phyloP scores from a whole-genome alignment of 2,888 invertebrate species.

The Apantesis nais region DNA sequence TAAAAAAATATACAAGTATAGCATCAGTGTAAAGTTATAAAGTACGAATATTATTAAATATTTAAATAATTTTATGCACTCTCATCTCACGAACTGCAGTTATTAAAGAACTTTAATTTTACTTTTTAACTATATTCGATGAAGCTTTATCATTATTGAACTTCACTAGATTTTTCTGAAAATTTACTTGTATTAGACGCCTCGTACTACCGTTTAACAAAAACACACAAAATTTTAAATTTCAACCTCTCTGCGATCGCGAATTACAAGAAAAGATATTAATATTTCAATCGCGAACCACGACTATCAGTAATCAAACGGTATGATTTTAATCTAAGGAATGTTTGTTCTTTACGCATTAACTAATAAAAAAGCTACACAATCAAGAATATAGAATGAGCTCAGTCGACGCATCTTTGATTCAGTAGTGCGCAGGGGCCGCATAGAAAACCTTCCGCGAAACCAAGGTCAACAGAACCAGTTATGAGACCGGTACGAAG shows the following conservation, averaged over 20 bases:
- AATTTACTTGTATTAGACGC: too few species aligned
- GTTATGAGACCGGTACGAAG: slow-evolving; percentile 69
- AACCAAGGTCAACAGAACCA: slow-evolving; percentile 74
- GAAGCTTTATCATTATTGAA: too few species aligned
- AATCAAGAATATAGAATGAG: slow-evolving; percentile 18
- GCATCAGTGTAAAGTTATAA: too few species aligned
- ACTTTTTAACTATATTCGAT: too few species aligned
- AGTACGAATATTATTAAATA: too few species aligned
- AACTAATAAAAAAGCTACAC: neutral
- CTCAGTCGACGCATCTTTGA: slow-evolving; percentile 41
- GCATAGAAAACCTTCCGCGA: slow-evolving; percentile 72
- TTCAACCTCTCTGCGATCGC: neutral
- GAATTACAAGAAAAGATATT: neutral
- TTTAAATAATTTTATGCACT: too few species aligned
- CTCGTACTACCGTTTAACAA: too few species aligned
- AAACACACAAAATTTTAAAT: neutral
- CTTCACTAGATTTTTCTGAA: too few species aligned
- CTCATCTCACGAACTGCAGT: too few species aligned
- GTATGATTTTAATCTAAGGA: neutral
- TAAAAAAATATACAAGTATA: too few species aligned
- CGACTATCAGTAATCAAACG: neutral
- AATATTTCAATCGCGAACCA: neutral
- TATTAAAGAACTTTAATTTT: too few species aligned
- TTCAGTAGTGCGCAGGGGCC: slow-evolving; percentile 57
- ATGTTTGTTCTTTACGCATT: neutral